These are phyloP conservation scores for Pogonognathellus flavescens DNA, from an alignment of 1,140 invertebrate genomes.

Conservation along the genomic window DNA sequence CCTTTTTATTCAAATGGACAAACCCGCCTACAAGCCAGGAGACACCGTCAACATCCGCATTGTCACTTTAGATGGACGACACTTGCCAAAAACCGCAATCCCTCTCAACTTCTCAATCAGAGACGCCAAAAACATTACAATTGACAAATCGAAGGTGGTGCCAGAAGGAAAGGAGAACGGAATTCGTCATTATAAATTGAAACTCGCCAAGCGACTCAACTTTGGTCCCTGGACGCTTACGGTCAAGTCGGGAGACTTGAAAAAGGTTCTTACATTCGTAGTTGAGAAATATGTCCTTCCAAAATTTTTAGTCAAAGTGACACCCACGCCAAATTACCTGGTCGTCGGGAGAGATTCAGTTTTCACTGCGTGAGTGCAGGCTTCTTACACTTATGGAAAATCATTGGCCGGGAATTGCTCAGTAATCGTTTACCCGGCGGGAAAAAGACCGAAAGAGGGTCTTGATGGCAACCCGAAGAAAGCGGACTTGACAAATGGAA, in stretches of 20 bases:
- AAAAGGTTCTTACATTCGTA: conserved; percentile 74
- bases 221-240: conserved; percentile 90
- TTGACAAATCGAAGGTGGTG: background rate
- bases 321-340: conserved; percentile 83
- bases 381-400: conserved; percentile 88
- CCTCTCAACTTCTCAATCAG: conserved; percentile 77
- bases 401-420: background rate
- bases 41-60: conserved; percentile 83
- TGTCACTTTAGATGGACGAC: conserved; percentile 81
- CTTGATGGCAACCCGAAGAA: background rate
- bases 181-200: conserved; percentile 83
- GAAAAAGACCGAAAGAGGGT: background rate
- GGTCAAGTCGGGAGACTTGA: conserved; percentile 73
- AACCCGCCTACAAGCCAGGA: conserved; percentile 84
- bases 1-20: conserved; percentile 84
- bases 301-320: conserved; percentile 90
- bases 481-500: background rate
- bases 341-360: conserved; percentile 78
- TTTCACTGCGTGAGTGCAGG: conserved; percentile 82
- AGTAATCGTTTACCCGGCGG: background rate
- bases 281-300: conserved; percentile 94
- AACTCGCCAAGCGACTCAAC: conserved; percentile 86
- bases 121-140: conserved; percentile 80
- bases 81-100: conserved; percentile 77
- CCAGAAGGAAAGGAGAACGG: conserved; percentile 77